Conservation (phyloP, 2,797 vertebrate genomes). For the Tinamus major region DNA sequence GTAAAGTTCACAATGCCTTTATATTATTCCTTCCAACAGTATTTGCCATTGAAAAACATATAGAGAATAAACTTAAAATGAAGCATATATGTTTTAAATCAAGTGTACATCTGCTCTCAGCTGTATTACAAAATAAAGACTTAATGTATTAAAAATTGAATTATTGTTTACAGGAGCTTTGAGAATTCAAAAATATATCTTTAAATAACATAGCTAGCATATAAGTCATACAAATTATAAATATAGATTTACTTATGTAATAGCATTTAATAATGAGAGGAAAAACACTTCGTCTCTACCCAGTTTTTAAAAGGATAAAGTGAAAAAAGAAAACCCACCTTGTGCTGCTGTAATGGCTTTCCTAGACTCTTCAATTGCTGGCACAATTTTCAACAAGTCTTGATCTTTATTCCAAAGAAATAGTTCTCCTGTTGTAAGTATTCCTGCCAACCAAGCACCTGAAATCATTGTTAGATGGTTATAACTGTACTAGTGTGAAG, state of each 20-base stretch:
- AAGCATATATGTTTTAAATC: not conserved
- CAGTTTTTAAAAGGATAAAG: not conserved
- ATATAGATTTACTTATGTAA: not conserved
- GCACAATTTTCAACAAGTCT: slow-evolving; percentile 85
- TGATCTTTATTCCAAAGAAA: slow-evolving; percentile 96
- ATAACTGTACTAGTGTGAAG: not conserved
- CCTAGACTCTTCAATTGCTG: slow-evolving; percentile 80
- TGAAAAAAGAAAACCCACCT: slow-evolving; percentile 75
- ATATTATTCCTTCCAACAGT: not conserved
- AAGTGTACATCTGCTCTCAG: not conserved
- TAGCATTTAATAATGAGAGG: not conserved
- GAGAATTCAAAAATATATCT: not conserved
- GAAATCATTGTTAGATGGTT: slow-evolving; percentile 8
- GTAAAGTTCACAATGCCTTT: not conserved
- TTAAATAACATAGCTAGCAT: not conserved
- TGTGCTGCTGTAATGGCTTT: slow-evolving; percentile 77
- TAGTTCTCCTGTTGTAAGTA: slow-evolving; percentile 89
- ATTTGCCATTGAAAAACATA: not conserved
- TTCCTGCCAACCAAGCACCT: slow-evolving; percentile 92
- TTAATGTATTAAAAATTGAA: not conserved
- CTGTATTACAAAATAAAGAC: accelerated
- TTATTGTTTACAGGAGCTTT: not conserved
- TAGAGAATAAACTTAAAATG: not conserved
- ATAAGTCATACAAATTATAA: not conserved
- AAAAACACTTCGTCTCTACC: not conserved